Conservation (phyloP, 2,797 vertebrate species). For the Spondyliosoma cantharus region DNA sequence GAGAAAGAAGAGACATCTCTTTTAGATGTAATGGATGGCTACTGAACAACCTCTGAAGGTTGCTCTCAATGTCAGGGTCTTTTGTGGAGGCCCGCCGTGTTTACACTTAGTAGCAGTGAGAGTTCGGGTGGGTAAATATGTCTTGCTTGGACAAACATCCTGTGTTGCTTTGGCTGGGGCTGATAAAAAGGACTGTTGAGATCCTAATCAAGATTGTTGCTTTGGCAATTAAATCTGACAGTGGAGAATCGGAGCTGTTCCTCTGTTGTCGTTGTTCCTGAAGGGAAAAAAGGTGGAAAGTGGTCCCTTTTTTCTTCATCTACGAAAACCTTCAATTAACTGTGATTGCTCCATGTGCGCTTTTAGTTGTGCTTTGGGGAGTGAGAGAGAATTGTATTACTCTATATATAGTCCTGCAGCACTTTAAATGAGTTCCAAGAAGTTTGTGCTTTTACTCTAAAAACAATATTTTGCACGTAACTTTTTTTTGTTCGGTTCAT, state of each 20-base stretch:
- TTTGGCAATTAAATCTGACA: conserved; percentile 77
- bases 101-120: conserved; percentile 51
- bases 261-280: conserved; percentile 58
- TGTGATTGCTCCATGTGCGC: conserved; percentile 44
- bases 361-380: conserved; percentile 37
- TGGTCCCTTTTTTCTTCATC: conserved; percentile 50
- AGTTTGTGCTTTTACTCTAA: conserved; percentile 15
- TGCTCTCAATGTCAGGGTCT: conserved; percentile 61
- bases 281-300: conserved; percentile 26
- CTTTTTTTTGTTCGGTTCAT: conserved; percentile 12
- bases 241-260: conserved; percentile 60
- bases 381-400: conserved; percentile 29
- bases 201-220: conserved; percentile 77
- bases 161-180: conserved; percentile 38
- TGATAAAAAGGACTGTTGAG: conserved; percentile 65
- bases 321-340: conserved; percentile 63
- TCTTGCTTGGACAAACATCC: conserved; percentile 69
- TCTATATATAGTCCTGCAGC: conserved; percentile 29
- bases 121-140: conserved; percentile 64
- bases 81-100: conserved; percentile 55
- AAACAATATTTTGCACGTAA: conserved; percentile 14
- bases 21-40: conserved; percentile 40
- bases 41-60: conserved; percentile 50
- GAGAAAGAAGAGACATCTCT: conserved; percentile 27
- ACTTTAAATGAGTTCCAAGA: conserved; percentile 40